These are phyloP conservation scores for Bungarus multicinctus DNA, from an alignment of 2,113 vertebrate species.

Conservation along the genomic window DNA sequence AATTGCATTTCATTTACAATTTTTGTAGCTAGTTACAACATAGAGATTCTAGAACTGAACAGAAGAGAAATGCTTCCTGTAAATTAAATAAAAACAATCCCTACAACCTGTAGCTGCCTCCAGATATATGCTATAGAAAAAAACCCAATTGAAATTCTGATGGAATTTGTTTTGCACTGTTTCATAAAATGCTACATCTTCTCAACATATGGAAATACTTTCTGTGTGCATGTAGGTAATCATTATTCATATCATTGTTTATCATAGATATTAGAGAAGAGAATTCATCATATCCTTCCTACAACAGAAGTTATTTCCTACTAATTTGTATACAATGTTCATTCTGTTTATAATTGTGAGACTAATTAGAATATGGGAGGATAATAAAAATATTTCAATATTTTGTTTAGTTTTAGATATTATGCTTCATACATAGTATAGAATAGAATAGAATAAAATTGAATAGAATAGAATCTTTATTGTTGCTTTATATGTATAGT, in stretches of 20 bases:
- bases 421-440: constrained; percentile 6
- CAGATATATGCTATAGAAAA: background rate
- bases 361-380: background rate
- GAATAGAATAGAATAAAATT: too few species aligned
- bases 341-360: background rate
- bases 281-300: background rate
- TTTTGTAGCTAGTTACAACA: background rate
- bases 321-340: background rate
- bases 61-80: background rate
- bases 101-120: background rate
- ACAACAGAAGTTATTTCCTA: background rate
- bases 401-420: constrained; percentile 21
- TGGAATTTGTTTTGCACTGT: background rate
- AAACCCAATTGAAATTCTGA: background rate
- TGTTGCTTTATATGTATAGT: too few species aligned
- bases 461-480: too few species aligned
- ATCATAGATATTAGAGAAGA: background rate
- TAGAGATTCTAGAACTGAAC: background rate
- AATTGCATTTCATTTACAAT: background rate
- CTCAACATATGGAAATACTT: background rate
- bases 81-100: background rate
- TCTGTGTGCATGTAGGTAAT: background rate
- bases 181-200: background rate
- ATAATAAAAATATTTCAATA: constrained; percentile 17
- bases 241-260: background rate